These are phyloP conservation scores for Calidris pugnax DNA, from an alignment of 2,113 vertebrate species.

Conservation along the genomic window DNA sequence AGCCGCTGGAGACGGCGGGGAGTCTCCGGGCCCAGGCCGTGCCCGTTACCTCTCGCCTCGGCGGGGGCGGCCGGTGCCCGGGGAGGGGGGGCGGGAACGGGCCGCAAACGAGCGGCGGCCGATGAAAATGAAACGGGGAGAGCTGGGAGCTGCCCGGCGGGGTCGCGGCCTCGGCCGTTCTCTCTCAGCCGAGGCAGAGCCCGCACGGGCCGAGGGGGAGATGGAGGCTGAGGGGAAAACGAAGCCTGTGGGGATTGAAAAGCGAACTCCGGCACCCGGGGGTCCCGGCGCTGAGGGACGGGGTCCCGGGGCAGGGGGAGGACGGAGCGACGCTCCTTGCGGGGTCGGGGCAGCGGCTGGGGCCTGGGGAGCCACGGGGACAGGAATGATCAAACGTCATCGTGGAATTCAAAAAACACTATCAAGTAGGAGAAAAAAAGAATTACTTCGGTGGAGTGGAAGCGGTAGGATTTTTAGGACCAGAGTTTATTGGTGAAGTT, in stretches of 20 bases:
- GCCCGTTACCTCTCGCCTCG: not conserved
- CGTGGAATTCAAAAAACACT: not conserved
- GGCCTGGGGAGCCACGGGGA: not conserved
- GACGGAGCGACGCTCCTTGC: fast-evolving
- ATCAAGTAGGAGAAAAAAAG: not conserved
- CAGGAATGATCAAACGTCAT: not conserved
- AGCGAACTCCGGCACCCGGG: too few relatives aligned
- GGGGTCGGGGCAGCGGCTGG: not conserved
- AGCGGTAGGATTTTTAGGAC: not conserved
- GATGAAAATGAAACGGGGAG: fast-evolving
- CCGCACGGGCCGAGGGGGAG: not conserved
- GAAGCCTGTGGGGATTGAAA: not conserved
- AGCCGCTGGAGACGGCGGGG: too few relatives aligned
- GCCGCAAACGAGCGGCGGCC: fast-evolving
- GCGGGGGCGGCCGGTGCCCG: not conserved
- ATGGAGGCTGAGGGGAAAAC: not conserved
- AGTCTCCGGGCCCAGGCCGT: not conserved
- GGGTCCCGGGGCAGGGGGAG: not conserved
- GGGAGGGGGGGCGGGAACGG: not conserved
- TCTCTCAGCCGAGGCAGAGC: not conserved
- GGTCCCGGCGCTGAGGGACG: not conserved
- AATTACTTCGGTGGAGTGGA: not conserved
- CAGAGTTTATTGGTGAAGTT: not conserved
- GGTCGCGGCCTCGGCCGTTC: too few relatives aligned
- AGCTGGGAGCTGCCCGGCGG: not conserved